A percentile compares a stretch with the other conserved stretches of the same genome.
Conservation (phyloP, 2,113 vertebrate species). For the Amblyopsis rosae region DNA sequence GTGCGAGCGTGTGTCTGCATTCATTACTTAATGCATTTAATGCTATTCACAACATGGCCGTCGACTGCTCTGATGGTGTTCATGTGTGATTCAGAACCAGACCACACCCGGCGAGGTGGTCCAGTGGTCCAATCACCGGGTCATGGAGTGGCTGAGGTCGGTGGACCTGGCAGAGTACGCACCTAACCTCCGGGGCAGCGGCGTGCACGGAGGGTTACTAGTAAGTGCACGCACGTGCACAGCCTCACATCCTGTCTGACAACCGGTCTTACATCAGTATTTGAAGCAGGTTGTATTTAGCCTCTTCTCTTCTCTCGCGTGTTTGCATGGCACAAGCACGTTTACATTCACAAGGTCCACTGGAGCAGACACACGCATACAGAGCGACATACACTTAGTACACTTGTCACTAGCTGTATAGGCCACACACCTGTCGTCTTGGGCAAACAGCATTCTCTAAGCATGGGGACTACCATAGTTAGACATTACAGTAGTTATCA, state of each 20-base stretch:
- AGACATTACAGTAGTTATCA: too few species aligned
- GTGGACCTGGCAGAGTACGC: slow-evolving; percentile 97
- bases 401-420: too few species aligned
- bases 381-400: too few species aligned
- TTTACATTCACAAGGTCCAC: too few species aligned
- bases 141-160: slow-evolving; percentile 97
- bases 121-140: slow-evolving; percentile 97
- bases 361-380: too few species aligned
- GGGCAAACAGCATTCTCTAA: too few species aligned
- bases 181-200: slow-evolving; percentile 96
- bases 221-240: slow-evolving; percentile 75
- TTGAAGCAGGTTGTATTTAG: too few species aligned
- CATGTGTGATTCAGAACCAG: slow-evolving; percentile 71
- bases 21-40: too few species aligned
- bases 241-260: not conserved
- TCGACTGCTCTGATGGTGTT: not conserved
- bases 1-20: not conserved
- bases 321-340: too few species aligned
- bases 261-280: not conserved
- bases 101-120: slow-evolving; percentile 86
- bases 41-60: not conserved
- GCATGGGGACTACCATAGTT: too few species aligned
- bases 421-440: too few species aligned
- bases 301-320: too few species aligned
- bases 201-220: slow-evolving; percentile 93